Base-by-base conservation (phyloP, 2,113 vertebrate genomes). In the Thunnus thynnus region DNA sequence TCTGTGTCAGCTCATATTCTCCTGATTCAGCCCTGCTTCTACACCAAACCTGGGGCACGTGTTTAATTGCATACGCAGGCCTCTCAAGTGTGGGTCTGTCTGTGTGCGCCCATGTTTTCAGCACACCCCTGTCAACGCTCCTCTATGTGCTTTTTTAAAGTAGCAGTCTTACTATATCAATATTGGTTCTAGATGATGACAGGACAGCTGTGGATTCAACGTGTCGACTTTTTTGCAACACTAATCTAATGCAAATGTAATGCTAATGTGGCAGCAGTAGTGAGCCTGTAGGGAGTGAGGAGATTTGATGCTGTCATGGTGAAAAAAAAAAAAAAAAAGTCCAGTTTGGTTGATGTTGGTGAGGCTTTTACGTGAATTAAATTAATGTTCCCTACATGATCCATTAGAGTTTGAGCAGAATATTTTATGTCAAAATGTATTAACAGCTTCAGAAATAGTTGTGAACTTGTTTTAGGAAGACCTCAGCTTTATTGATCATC, bases 161-260 rank as follows among this genome's bases (percentile, higher is more conserved):
- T 63, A 55, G 56, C 67, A 47, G 50, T 84, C 71, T 57, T 54
- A n/a, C 56, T 71, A 51, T 79, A 79, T 88, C 77, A 81, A 83
- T 82, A 86, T 86, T 88, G 54, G 71, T 73, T 72, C 72, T 44
- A 20, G 75, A 72, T 82, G 72, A 56, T n/a, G 54, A 64, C 65
- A 46, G 83, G 78, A 82, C 77, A 81, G 82, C 76, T 85, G 77
- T 30, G 22, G 54, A 76, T 87, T 84, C 61, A 73, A 68, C 2
- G 18, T 83, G 76, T 73, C 69, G 14, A 18, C 0, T 25, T 78
- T 70, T 70, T 80, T 54, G 13, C 56, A 66, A 60, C 85, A 71
- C 51, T 84, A 41, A 89, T 73, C 44, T 78, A 72, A 88, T 88
- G 85, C 83, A 80, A 84, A 85, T 86, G 71, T 67, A 47, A 86